A percentile compares a stretch with the other conserved stretches of the same genome.
Conservation (phyloP, 2,888 invertebrate species). For the Drosophila mimica region DNA sequence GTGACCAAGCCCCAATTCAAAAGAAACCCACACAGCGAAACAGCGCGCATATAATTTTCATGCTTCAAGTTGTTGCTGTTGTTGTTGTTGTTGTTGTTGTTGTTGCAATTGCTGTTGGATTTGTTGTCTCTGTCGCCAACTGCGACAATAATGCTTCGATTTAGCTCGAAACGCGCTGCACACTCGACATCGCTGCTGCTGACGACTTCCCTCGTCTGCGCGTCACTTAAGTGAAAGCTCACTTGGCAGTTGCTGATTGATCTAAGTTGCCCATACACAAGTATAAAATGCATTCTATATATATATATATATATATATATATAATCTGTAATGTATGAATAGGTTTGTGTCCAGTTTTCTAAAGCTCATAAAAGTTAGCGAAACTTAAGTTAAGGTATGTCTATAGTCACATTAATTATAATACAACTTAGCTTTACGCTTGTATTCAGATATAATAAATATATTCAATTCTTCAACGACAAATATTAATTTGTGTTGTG, state of each 20-base stretch:
- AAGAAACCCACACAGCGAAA: slow-evolving; percentile 13
- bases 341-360: not conserved
- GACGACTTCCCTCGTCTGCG: slow-evolving; percentile 30
- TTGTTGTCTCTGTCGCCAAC: slow-evolving; percentile 56
- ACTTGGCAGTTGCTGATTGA: slow-evolving; percentile 7
- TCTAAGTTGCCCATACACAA: not conserved
- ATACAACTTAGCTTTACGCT: not conserved
- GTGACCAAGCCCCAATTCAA: slow-evolving; percentile 57
- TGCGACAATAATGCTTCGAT: slow-evolving; percentile 65
- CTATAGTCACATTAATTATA: not conserved
- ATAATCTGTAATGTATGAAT: not conserved
- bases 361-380: too few relatives aligned
- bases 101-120: slow-evolving; percentile 11
- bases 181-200: slow-evolving; percentile 37
- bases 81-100: slow-evolving; percentile 1
- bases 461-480: not conserved
- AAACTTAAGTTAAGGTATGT: not conserved
- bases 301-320: too few relatives aligned
- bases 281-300: not conserved
- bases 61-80: slow-evolving; percentile 12
- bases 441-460: not conserved
- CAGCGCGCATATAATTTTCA: slow-evolving; percentile 58
- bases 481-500: not conserved
- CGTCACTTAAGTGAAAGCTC: slow-evolving; percentile 26
- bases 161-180: slow-evolving; percentile 46